Conservation (phyloP, 2,888 invertebrate genomes). For the Rhingia rostrata region DNA sequence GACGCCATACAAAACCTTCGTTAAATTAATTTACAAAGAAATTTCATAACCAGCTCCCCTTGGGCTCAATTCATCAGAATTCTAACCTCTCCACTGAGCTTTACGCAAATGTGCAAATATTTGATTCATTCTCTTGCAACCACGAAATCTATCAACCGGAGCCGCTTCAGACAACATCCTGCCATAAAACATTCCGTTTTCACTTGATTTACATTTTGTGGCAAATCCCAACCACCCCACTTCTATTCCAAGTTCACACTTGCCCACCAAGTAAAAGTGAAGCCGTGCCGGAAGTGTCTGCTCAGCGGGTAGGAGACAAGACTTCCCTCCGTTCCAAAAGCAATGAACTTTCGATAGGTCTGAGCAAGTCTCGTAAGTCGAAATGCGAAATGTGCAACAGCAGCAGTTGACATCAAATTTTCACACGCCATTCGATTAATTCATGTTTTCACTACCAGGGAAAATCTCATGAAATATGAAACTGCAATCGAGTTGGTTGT, state of each 20-base stretch:
- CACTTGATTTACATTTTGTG: slow-evolving; percentile 14
- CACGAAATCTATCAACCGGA: slow-evolving; percentile 54
- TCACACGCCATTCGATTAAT: slow-evolving; percentile 25
- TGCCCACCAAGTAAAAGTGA: no score
- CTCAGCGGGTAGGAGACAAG: neutral
- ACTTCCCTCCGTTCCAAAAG: neutral
- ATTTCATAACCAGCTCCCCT: neutral
- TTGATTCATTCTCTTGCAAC: slow-evolving; percentile 37
- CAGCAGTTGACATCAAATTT: slow-evolving; percentile 13
- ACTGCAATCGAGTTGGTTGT: neutral
- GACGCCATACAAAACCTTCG: no score
- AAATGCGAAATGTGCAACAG: slow-evolving; percentile 6
- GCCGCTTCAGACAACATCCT: slow-evolving; percentile 66
- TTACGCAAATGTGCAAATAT: slow-evolving; percentile 32
- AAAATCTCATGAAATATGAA: slow-evolving; percentile 1
- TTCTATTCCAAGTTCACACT: neutral
- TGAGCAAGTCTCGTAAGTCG: neutral
- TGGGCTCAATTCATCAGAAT: slow-evolving; percentile 9
- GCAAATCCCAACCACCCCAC: neutral
- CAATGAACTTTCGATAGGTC: neutral
- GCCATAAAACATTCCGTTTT: slow-evolving; percentile 30
- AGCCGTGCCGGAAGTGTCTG: neutral
- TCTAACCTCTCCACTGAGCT: neutral
- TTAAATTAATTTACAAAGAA: no score
- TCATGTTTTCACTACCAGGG: slow-evolving; percentile 11